Evolutionary conservation across 1,140 invertebrate species (phyloP).

Genomic region (Drosophila lowei): DNA sequence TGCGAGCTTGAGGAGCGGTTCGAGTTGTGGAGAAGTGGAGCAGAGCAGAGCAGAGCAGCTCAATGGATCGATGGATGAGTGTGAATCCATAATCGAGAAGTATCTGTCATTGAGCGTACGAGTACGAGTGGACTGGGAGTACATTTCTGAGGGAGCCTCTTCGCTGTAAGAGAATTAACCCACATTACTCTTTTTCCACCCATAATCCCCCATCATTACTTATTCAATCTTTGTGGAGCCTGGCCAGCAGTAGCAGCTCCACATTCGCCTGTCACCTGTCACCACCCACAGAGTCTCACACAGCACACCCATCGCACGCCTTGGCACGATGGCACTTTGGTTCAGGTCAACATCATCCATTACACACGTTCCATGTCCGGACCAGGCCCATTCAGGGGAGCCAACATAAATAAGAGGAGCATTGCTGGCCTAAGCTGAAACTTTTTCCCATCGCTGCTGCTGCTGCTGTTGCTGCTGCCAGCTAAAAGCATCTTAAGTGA

Average conservation of each 20-base stretch:
- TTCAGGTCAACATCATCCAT: constrained; percentile 77
- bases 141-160: constrained; percentile 2
- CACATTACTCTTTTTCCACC: constrained; percentile 15
- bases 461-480: constrained; percentile 3
- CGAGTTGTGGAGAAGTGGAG: constrained; percentile 47
- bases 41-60: constrained; percentile 35
- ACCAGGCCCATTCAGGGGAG: constrained; percentile 18
- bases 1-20: constrained; percentile 24
- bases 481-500: constrained; percentile 81
- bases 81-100: constrained; percentile 14
- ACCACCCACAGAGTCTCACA: constrained; percentile 35
- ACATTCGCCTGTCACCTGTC: constrained; percentile 63
- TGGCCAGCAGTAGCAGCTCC: constrained; percentile 22
- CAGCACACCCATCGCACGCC: constrained; percentile 18
- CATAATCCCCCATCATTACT: constrained; percentile 68
- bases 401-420: constrained; percentile 64
- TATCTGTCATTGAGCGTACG: not conserved
- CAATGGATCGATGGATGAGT: constrained; percentile 11
- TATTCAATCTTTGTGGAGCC: constrained; percentile 69
- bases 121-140: constrained; percentile 22
- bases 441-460: constrained; percentile 48
- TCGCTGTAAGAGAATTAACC: not conserved
- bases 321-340: constrained; percentile 12
- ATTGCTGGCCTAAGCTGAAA: constrained; percentile 67
- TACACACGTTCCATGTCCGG: constrained; percentile 36